Conservation (phyloP, 2,797 vertebrate species). For the Chelon labrosus region DNA sequence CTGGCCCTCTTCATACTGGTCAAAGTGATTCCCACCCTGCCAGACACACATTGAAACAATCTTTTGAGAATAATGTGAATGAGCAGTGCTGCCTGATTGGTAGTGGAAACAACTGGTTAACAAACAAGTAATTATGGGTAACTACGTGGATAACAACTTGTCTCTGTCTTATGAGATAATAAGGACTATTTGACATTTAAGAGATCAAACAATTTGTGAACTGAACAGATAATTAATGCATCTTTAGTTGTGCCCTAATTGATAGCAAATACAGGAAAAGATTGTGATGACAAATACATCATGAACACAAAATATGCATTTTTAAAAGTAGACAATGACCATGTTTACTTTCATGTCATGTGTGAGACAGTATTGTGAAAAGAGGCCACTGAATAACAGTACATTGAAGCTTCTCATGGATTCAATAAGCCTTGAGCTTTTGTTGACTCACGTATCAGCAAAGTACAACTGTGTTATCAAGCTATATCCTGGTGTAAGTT, state of each 20-base stretch:
- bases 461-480: neutral
- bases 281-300: neutral
- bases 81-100: neutral
- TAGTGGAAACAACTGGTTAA: neutral
- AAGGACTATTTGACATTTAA: neutral
- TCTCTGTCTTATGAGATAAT: neutral
- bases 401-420: neutral
- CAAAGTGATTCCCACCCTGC: slow-evolving; percentile 99
- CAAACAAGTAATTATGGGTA: neutral
- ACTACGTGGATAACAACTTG: no score
- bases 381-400: slow-evolving; percentile 15
- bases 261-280: neutral
- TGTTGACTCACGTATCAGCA: no score
- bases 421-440: neutral
- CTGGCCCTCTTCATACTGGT: slow-evolving; percentile 99
- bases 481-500: neutral
- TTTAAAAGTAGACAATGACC: neutral
- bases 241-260: neutral
- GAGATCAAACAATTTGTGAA: neutral
- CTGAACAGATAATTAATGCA: neutral
- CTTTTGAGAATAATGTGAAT: slow-evolving; percentile 5
- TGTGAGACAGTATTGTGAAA: neutral
- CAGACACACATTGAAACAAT: slow-evolving; percentile 20
- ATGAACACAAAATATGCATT: neutral
- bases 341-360: neutral